Base-by-base conservation (phyloP, 2,888 invertebrate species). In the Eilema sororculum region DNA sequence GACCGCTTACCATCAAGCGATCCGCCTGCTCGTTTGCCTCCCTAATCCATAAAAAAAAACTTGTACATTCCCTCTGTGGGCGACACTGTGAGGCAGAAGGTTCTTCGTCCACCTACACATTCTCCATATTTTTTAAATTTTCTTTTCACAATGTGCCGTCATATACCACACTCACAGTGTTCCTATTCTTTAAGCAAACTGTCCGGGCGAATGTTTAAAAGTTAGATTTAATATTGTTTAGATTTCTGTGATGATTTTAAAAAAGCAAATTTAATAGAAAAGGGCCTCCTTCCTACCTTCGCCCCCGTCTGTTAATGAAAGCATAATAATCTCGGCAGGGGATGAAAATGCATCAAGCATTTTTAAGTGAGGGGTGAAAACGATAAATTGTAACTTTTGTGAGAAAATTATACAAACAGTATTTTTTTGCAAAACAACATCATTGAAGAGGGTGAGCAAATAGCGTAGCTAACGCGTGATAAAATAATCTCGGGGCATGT, bases 291-390 rank as follows among this genome's bases (percentile, higher is more conserved):
- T 13, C 20, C 10, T 12, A 33, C 28, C 24, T 16, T 41, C 25
- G 24, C 71, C 60, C 33, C 37, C 67, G 37, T 13, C 52, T 67
- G 71, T 64, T 71, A 71, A 71, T 71, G 67, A 71, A 67, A 52
- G 57, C 56, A 52, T 67, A 71, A 71, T 71, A 64, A 67, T 71
- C 67, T 56, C 33, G 52, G 52, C 64, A 71, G 60, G 64, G 71
- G 59, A 56, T 25, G 25, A 71, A 69, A 71, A 64, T 71, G 67
- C 67, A 67, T 56, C 59, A 67, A 67, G 67, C 63, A 67, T 71
- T 71, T 69, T 69, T 52, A 22, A 63, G 37, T 60, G 64, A 64
- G 67, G 64, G 67, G 63, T 52, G 56, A 67, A 63, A 63, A 20
- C 64, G 52, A 67, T 67, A 67, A 71, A 71, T 67, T 59, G 46